phyloP scores from a whole-genome alignment of 2,797 vertebrate genomes.

The Molossus molossus region DNA sequence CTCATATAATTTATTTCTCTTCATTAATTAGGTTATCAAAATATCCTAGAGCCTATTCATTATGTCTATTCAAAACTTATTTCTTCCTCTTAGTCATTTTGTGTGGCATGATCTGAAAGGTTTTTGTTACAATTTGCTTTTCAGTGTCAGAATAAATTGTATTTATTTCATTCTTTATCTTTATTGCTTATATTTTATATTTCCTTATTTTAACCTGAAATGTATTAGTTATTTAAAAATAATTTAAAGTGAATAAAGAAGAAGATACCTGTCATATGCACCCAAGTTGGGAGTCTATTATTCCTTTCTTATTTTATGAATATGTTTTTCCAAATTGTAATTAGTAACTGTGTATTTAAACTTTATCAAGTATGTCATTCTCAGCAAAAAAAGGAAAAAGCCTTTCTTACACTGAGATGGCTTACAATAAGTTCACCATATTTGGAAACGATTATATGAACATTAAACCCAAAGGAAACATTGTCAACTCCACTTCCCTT shows the following conservation, averaged over 20 bases:
- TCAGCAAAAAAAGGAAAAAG: neutral
- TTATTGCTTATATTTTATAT: slow-evolving; percentile 44
- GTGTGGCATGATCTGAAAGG: slow-evolving; percentile 52
- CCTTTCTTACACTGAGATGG: neutral
- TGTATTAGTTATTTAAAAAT: slow-evolving; percentile 38
- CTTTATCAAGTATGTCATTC: slow-evolving; percentile 29
- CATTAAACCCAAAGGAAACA: neutral
- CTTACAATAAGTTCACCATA: neutral
- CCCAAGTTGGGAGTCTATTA: neutral
- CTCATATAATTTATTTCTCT: slow-evolving; percentile 48
- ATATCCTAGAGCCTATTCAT: slow-evolving; percentile 9
- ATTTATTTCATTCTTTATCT: slow-evolving; percentile 49
- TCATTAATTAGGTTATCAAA: slow-evolving; percentile 53
- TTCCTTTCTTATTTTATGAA: neutral
- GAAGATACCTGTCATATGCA: neutral
- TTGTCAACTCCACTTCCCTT: neutral
- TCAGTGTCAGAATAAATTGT: slow-evolving; percentile 46
- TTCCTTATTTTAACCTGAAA: slow-evolving; percentile 59
- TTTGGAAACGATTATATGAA: slow-evolving; percentile 3
- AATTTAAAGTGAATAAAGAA: slow-evolving; percentile 34
- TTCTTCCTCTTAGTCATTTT: slow-evolving; percentile 61
- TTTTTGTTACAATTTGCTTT: slow-evolving; percentile 62
- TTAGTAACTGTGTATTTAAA: slow-evolving; percentile 24
- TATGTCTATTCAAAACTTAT: slow-evolving; percentile 62
- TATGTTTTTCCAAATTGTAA: slow-evolving; percentile 38